Evolutionary conservation across 2,888 invertebrate genomes (phyloP), one percentile per base, ranked within the genome.

Genomic region (Agriotes lineatus): DNA sequence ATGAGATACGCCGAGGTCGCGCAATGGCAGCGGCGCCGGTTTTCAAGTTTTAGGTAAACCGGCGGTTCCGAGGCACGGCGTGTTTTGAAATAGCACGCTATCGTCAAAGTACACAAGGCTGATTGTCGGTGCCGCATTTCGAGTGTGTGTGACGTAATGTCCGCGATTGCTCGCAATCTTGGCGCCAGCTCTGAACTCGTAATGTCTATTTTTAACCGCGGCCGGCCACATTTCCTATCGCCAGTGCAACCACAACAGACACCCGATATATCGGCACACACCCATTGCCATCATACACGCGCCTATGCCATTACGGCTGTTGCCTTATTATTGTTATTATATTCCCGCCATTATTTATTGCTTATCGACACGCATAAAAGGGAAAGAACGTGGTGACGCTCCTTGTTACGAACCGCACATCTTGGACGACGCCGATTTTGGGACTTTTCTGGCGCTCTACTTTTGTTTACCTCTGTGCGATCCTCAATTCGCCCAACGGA

Each of bases 101-200:
- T 66, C 66, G 52, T 44, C 52, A 52, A 66, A 65, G 58, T 52
- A 65, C 56, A 65, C 65, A 65, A 59, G 57, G 60, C 33, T 60
- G 59, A 66, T 39, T 52, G 66, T 66, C 59, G 42, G 56, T 63
- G 56, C 54, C 45, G 50, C 48, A 50, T 50, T 64, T 58, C 42
- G 58, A 44, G 42, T 45, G 45, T 59, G 59, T 78, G 82, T 85
- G 86, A 86, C 86, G 86, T 84, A 86, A 86, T 84, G 82, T 83
- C 83, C 82, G 82, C 84, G 85, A 85, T 85, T 84, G 84, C 82
- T 84, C 86, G 86, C 85, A 86, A 86, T 86, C 86, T 86, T 86
- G 86, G 86, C 86, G 86, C 86, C 86, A 86, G 82, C 79, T 75
- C 82, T 84, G 83, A 83, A 84, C 85, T 85, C 85, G 85, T 85